Evolutionary conservation across 2,888 invertebrate genomes (phyloP), one percentile per base, ranked within the genome.

Genomic region (Drosophila engyochracea): DNA sequence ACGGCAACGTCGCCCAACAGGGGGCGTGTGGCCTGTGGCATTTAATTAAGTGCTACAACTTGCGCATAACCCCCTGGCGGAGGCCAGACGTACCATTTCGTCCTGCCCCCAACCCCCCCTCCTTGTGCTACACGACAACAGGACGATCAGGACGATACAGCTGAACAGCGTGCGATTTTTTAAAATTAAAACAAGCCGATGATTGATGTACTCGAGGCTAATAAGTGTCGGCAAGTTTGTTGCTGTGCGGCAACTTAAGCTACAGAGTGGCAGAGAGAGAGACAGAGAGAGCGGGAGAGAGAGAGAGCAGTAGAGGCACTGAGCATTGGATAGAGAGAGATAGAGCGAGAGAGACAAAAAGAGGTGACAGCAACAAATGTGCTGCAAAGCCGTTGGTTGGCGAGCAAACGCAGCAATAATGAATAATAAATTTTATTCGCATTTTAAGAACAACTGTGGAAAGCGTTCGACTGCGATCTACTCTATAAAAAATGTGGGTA

Each of bases 151-250:
- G 55, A 65, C 59, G 44, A 62, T 35, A 31, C 44, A 25, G 54
- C 49, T 37, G 69, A 89, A 86, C 89, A 86, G 84, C 86, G 66
- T 82, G 85, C 74, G 76, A 88, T 90, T 88, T 88, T 90, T 90
- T 90, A 76, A 85, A 85, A 82, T 85, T 90, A 90, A 85, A 85
- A 85, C 90, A 85, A 89, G 89, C 79, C 71, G 81, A 85, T 85
- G 85, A 85, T 85, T 85, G 85, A 85, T 85, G 90, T 85, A 90
- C 85, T 85, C 85, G 81, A 85, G 71, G 90, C 83, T 85, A 90
- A 85, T 89, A 85, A 90, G 89, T 84, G 82, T 84, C 81, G 63
- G 81, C 78, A 77, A 83, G 60, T 62, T 74, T 70, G 67, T 49
- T 66, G 70, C 53, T 41, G 47, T 47, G 62, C 31, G 44, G 44